Conservation (phyloP, 2,888 invertebrate species). For the Drosophila gaucha region DNA sequence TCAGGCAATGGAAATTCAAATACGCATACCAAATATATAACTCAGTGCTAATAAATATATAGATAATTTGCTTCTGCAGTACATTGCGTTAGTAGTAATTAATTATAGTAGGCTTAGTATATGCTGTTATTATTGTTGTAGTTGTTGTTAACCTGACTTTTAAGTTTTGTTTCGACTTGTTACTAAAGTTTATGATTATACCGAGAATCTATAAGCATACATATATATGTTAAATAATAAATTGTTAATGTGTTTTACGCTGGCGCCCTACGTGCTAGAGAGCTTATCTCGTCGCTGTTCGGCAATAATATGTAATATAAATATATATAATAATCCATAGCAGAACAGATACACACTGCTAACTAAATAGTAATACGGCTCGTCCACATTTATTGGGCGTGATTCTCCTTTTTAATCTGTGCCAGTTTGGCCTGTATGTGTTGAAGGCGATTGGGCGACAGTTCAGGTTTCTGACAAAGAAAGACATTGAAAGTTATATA, state of each 20-base stretch:
- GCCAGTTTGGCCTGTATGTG: conserved; percentile 84
- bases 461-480: conserved; percentile 80
- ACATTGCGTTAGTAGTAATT: conserved; percentile 41
- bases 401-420: conserved; percentile 84
- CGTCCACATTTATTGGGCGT: conserved; percentile 66
- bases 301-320: conserved; percentile 35
- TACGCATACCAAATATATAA: conserved; percentile 53
- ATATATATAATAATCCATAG: conserved; percentile 38
- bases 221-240: conserved; percentile 71
- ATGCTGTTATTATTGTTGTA: conserved; percentile 52
- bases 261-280: conserved; percentile 16
- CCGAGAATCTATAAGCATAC: conserved; percentile 58
- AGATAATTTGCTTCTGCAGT: conserved; percentile 35
- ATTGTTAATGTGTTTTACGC: conserved; percentile 49
- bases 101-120: conserved; percentile 50
- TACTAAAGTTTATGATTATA: conserved; percentile 56
- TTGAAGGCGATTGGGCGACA: conserved; percentile 84
- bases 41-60: conserved; percentile 75
- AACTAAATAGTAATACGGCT: conserved; percentile 41
- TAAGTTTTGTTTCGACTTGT: conserved; percentile 53
- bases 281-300: conserved; percentile 35
- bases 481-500: not conserved
- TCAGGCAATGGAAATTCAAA: conserved; percentile 51
- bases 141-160: conserved; percentile 60
- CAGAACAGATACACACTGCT: conserved; percentile 38